Base-by-base conservation (phyloP, 1,140 invertebrate species). In the Latrodectus geometricus region DNA sequence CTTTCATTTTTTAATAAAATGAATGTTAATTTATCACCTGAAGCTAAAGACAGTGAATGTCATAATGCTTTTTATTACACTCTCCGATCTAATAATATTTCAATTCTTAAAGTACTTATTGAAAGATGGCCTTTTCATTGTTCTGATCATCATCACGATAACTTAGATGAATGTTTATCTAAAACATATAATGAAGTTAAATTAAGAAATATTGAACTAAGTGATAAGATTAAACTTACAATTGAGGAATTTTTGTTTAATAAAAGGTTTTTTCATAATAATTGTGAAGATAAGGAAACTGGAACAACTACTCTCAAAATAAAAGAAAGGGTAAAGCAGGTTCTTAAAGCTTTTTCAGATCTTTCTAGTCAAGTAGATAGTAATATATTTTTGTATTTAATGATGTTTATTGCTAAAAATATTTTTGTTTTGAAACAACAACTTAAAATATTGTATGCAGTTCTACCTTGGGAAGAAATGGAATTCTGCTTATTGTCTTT, bases 11-110 rank as follows among this genome's bases (percentile, higher is more conserved):
- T 8, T 5, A 12, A 14, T 61, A 14, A 35, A 17, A 35, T 20
- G 23, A 49, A 35, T 8, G 5, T 23, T 7, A 8, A 9, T 17
- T n/a, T 52, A 35, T 35, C 20, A 5, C 70, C 82, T 50, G 12
- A 9, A 75, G 49, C 54, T 56, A 14, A 21, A 77, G 83, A 86
- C 65, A 73, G 77, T 8, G 72, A 76, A 68, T 68, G 74, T 11
- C 83, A 86, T 66, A 86, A 79, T 76, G 68, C 80, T 3, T 52
- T 82, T 61, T 82, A 82, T 48, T 86, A 86, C n/a, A 70, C 83
- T 14, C 65, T 86, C 20, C 74, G 83, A 5, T 86, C 74, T 11
- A 61, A 61, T 35, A 68, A 49, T 12, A n/a, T 17, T 14, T 9
- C 5, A 11, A 3, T 86, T 48, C 74, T 77, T n/a, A 11, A 86